Conservation (phyloP, 2,797 vertebrate genomes). For the Nasua narica region DNA sequence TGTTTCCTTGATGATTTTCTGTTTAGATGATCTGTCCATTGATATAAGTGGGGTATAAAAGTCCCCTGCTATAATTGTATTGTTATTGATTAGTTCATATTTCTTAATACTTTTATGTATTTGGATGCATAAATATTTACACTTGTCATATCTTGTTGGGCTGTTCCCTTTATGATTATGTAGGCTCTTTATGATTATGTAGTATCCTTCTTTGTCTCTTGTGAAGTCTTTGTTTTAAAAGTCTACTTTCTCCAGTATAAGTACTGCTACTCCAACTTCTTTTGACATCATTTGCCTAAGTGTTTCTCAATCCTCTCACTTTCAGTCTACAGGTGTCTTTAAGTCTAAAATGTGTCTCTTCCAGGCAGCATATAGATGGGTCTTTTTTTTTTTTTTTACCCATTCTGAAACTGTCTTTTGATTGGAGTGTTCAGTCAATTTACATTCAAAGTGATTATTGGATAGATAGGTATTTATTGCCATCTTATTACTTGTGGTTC, state of each 20-base stretch:
- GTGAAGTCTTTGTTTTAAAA: not conserved
- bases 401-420: not conserved
- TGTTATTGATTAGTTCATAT: not conserved
- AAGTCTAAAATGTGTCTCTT: not conserved
- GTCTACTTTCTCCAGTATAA: not conserved
- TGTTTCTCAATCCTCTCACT: not conserved
- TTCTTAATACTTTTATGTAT: not conserved
- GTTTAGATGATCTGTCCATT: not conserved
- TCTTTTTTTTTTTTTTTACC: not conserved
- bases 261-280: not conserved
- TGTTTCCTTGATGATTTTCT: not conserved
- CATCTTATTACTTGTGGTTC: not conserved
- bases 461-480: not conserved
- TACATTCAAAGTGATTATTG: not conserved
- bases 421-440: not conserved
- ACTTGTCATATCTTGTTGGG: not conserved
- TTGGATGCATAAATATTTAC: not conserved
- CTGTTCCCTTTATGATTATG: not conserved
- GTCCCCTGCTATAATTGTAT: not conserved
- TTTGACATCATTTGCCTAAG: not conserved
- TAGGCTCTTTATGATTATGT: not conserved
- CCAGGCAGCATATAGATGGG: not conserved
- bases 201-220: not conserved
- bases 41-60: not conserved
- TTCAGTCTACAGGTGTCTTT: not conserved